Percentiles rank a stretch among this genome's conserved stretches.
phyloP scores from a whole-genome alignment of 2,888 invertebrate species.

The Oxycera nigricornis region DNA sequence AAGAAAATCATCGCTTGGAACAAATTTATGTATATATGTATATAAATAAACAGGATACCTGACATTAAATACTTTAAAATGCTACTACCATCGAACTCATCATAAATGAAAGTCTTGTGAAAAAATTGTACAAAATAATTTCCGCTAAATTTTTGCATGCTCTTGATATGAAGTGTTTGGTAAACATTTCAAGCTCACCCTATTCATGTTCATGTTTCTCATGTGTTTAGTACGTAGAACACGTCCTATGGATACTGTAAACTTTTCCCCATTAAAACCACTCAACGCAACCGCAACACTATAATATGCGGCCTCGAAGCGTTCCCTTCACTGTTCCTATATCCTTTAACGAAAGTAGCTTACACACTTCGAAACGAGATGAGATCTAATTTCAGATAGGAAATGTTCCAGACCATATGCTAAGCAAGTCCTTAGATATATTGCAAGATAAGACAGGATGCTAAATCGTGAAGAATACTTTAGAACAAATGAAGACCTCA shows the following conservation, averaged over 20 bases:
- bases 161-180: slow-evolving; percentile 7
- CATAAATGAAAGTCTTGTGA: too few species aligned
- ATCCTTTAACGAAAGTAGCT: slow-evolving; percentile 5
- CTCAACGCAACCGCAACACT: slow-evolving; percentile 39
- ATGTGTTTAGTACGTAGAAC: background rate
- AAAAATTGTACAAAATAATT: too few species aligned
- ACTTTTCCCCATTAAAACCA: slow-evolving; percentile 38
- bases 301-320: slow-evolving; percentile 31
- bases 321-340: background rate
- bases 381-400: slow-evolving; percentile 46
- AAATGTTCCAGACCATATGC: slow-evolving; percentile 39
- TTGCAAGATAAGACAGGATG: slow-evolving; percentile 39
- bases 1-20: too few species aligned
- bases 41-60: too few species aligned
- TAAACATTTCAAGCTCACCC: slow-evolving; percentile 4
- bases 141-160: too few species aligned
- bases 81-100: too few species aligned
- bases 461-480: slow-evolving; percentile 44
- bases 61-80: too few species aligned
- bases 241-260: slow-evolving; percentile 8
- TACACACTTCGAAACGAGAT: slow-evolving; percentile 40
- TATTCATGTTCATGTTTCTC: background rate
- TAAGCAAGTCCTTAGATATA: slow-evolving; percentile 43
- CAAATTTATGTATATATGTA: too few species aligned
- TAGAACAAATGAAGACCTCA: slow-evolving; percentile 39